Evolutionary conservation across 1,140 invertebrate genomes (phyloP).

Genomic region (Diprion similis): DNA sequence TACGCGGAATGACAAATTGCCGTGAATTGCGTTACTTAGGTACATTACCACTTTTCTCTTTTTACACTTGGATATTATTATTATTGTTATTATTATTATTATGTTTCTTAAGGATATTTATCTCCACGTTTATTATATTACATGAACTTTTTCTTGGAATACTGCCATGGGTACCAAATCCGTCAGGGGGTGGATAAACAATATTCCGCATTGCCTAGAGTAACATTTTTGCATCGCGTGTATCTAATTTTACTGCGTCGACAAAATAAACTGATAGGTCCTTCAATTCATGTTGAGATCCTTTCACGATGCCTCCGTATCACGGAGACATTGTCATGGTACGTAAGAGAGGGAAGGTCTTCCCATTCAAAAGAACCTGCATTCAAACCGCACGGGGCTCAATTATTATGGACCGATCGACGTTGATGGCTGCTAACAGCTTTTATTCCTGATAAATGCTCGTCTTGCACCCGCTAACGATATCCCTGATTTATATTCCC

Average conservation of each 20-base stretch:
- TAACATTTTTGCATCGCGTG: too few relatives aligned
- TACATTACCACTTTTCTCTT: not conserved
- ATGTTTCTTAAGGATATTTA: too few relatives aligned
- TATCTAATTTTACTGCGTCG: not conserved
- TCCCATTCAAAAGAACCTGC: not conserved
- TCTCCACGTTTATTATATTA: too few relatives aligned
- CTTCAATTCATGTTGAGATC: not conserved
- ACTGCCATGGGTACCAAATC: not conserved
- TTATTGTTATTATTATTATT: too few relatives aligned
- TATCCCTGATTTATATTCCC: too few relatives aligned
- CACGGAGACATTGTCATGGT: not conserved
- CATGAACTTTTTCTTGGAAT: not conserved
- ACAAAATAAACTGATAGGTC: not conserved
- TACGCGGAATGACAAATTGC: constrained; percentile 45
- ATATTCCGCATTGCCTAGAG: too few relatives aligned
- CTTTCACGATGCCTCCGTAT: not conserved
- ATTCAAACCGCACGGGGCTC: not conserved
- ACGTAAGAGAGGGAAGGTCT: not conserved
- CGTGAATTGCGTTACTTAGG: constrained; percentile 37
- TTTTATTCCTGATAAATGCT: too few relatives aligned
- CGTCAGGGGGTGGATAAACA: too few relatives aligned
- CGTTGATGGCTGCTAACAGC: too few relatives aligned
- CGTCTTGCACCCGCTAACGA: too few relatives aligned
- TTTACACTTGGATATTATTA: not conserved
- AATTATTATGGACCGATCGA: not conserved